Conservation (phyloP, 2,113 vertebrate species). For the Laticauda laticaudata region DNA sequence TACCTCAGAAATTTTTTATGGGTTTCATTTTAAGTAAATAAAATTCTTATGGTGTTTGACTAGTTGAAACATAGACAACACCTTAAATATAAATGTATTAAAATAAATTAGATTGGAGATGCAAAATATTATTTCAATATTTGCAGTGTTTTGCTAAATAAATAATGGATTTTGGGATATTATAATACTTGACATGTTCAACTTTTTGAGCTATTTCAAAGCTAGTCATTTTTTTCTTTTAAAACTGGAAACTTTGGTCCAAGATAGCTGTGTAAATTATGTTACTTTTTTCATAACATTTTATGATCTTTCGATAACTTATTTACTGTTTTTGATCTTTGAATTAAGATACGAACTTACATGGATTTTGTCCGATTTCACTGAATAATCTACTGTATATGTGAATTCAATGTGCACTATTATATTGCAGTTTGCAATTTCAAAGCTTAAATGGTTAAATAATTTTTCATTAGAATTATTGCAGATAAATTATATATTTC, state of each 20-base stretch:
- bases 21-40: slow-evolving; percentile 9
- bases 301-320: slow-evolving; percentile 14
- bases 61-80: slow-evolving; percentile 32
- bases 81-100: slow-evolving; percentile 21
- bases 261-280: background rate
- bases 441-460: background rate
- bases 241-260: background rate
- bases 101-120: slow-evolving; percentile 32
- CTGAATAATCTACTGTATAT: background rate
- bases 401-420: background rate
- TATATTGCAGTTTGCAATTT: background rate
- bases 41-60: background rate
- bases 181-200: background rate
- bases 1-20: background rate
- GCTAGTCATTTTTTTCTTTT: background rate
- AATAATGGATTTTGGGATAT: background rate
- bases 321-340: background rate
- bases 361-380: background rate
- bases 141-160: slow-evolving; percentile 6
- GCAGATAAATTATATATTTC: background rate
- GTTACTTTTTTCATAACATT: background rate
- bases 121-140: slow-evolving; percentile 15
- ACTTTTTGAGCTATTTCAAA: background rate
- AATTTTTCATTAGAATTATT: background rate
- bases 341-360: background rate